These are phyloP conservation scores for Latheticus oryzae DNA, from an alignment of 2,888 invertebrate genomes.

Conservation along the genomic window DNA sequence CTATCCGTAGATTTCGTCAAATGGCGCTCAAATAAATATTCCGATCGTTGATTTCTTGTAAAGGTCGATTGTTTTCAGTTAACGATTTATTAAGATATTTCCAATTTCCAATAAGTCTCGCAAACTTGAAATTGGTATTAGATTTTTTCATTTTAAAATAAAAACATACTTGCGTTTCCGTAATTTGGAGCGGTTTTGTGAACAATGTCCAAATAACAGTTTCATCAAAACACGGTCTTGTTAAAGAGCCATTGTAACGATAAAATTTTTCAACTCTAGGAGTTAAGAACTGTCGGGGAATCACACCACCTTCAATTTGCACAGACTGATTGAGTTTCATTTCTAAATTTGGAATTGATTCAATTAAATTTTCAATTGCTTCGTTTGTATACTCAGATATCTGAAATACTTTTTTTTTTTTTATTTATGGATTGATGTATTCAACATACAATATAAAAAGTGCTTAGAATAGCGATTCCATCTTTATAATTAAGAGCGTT, in stretches of 20 bases:
- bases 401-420: no score
- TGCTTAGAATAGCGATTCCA: constrained; percentile 41
- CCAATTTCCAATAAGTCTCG: constrained; percentile 5
- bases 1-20: not conserved
- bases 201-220: constrained; percentile 77
- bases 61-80: constrained; percentile 31
- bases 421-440: constrained; percentile 18
- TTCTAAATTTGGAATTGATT: constrained; percentile 33
- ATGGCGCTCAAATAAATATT: constrained; percentile 22
- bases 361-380: constrained; percentile 32
- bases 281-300: constrained; percentile 9
- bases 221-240: constrained; percentile 78
- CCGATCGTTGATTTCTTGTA: constrained; percentile 43
- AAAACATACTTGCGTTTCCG: constrained; percentile 49
- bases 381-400: constrained; percentile 33
- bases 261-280: constrained; percentile 65
- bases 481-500: constrained; percentile 34
- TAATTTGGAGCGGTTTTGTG: constrained; percentile 66
- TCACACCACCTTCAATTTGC: constrained; percentile 8
- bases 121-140: constrained; percentile 20
- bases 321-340: constrained; percentile 21
- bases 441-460: constrained; percentile 36
- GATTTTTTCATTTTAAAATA: constrained; percentile 6
- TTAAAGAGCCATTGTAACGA: constrained; percentile 77
- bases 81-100: not conserved